Conservation (phyloP, 2,888 invertebrate genomes). For the Lottia gigantea region DNA sequence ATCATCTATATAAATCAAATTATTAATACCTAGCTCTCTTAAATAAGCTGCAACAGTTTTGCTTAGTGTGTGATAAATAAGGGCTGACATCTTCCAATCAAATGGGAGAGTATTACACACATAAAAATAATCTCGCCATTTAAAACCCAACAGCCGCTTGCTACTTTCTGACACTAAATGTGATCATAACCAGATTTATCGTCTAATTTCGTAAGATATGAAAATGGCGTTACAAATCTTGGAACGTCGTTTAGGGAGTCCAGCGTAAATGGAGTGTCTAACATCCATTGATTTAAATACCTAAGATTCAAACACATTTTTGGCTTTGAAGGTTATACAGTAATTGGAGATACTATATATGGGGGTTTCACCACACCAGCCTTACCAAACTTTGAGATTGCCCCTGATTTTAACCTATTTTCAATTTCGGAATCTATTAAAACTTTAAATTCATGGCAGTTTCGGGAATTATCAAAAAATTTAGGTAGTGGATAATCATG, state of each 20-base stretch:
- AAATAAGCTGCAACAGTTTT: neutral
- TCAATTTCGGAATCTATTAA: too few species aligned
- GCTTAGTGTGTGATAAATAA: neutral
- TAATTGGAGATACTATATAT: neutral
- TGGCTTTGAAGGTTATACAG: neutral
- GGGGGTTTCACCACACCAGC: neutral
- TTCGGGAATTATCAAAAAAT: too few species aligned
- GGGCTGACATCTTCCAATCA: neutral
- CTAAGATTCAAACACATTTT: neutral
- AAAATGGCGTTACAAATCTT: neutral
- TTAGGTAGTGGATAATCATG: too few species aligned
- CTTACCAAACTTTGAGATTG: too few species aligned
- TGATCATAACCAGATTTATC: neutral
- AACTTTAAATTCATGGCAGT: too few species aligned
- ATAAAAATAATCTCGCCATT: neutral
- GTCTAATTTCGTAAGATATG: neutral
- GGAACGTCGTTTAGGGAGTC: neutral
- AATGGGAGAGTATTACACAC: neutral
- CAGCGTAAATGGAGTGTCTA: neutral
- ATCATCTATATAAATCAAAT: neutral
- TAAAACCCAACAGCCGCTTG: neutral
- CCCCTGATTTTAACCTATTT: too few species aligned
- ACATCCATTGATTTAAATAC: slow-evolving; percentile 1
- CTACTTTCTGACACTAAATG: neutral
- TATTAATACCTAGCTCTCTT: neutral